A percentile compares a stretch with the other conserved stretches of the same genome.
phyloP scores from a whole-genome alignment of 2,113 vertebrate species.

The Murina feae region DNA sequence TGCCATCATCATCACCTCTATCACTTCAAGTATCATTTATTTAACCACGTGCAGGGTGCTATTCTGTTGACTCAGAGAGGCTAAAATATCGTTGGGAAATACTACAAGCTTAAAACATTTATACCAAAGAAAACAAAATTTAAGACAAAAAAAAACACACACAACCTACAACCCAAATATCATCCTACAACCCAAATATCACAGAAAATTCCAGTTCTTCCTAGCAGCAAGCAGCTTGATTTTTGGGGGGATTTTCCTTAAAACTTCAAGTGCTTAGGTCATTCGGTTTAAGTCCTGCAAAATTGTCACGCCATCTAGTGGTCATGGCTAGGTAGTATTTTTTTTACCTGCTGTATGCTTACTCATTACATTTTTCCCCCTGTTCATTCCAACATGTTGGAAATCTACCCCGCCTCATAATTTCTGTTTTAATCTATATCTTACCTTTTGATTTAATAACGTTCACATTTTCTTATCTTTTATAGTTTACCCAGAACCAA shows the following conservation, averaged over 20 bases:
- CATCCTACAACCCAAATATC: background rate
- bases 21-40: background rate
- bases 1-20: background rate
- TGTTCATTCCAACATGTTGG: background rate
- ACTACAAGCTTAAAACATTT: slow-evolving; percentile 4
- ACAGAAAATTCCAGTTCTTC: background rate
- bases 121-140: background rate
- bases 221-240: background rate
- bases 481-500: background rate
- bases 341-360: background rate
- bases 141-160: background rate
- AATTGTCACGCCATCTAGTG: slow-evolving; percentile 60
- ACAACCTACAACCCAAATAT: background rate
- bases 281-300: background rate
- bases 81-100: slow-evolving; percentile 13
- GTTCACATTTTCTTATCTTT: background rate
- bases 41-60: background rate
- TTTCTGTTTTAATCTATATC: background rate
- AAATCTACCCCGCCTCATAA: background rate
- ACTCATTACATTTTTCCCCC: background rate
- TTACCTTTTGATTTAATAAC: slow-evolving; percentile 16
- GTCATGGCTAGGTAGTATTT: background rate
- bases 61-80: background rate
- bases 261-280: background rate
- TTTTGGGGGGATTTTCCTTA: slow-evolving; percentile 21